These are phyloP conservation scores for Aradophagus sp. DNA, from an alignment of 1,140 invertebrate species.

Conservation along the genomic window DNA sequence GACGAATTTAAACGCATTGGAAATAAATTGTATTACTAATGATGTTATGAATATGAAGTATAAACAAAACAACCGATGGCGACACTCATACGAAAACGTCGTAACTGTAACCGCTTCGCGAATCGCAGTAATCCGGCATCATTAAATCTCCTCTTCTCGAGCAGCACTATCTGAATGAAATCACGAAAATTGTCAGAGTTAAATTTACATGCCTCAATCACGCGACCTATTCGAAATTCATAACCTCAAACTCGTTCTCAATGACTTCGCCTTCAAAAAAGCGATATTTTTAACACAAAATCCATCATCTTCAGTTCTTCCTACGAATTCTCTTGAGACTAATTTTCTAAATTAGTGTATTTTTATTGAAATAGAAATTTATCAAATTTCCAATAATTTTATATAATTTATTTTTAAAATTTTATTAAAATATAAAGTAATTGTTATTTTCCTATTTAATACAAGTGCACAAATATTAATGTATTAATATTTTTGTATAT, in stretches of 20 bases:
- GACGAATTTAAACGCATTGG: no score
- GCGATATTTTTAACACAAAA: constrained; percentile 30
- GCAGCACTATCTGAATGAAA: constrained; percentile 17
- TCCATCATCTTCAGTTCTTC: constrained; percentile 9
- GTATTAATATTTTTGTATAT: no score
- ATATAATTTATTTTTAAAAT: no score
- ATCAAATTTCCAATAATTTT: no score
- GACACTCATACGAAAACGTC: constrained; percentile 4
- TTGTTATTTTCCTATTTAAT: no score
- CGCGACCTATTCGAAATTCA: constrained; percentile 33
- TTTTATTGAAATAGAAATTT: no score
- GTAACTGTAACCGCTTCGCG: constrained; percentile 1
- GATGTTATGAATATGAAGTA: no score
- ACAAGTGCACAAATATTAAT: no score
- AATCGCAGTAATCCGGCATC: constrained; percentile 25
- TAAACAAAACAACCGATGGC: no score
- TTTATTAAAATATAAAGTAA: no score
- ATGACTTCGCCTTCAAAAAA: constrained; percentile 36
- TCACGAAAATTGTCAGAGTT: constrained; percentile 41
- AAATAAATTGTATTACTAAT: no score
- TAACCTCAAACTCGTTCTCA: constrained; percentile 31
- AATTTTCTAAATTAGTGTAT: neutral
- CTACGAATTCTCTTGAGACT: neutral
- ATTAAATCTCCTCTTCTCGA: constrained; percentile 17
- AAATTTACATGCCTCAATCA: constrained; percentile 39